phyloP scores from a whole-genome alignment of 1,140 invertebrate genomes.

The Rhynchophorus ferrugineus region DNA sequence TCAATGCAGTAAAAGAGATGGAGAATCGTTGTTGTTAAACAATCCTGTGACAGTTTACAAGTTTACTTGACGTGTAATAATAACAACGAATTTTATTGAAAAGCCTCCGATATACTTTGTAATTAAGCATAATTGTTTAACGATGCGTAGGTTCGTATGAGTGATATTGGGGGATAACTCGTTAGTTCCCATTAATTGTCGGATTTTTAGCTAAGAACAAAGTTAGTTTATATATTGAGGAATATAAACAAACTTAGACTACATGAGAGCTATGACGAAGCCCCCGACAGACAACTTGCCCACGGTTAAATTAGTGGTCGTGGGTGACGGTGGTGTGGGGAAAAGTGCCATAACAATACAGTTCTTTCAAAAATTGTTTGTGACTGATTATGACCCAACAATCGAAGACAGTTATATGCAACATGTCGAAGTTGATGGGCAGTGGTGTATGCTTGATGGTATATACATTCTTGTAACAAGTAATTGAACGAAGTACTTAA shows the following conservation, averaged over 20 bases:
- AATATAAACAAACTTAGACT: too few species aligned
- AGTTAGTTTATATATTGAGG: too few species aligned
- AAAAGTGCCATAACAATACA: slow-evolving; percentile 90
- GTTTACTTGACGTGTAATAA: too few species aligned
- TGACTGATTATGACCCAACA: slow-evolving; percentile 85
- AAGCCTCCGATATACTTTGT: too few species aligned
- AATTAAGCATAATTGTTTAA: too few species aligned
- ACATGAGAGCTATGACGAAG: slow-evolving; percentile 43
- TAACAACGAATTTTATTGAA: background rate
- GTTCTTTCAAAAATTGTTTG: slow-evolving; percentile 80
- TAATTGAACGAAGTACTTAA: background rate
- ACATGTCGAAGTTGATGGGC: slow-evolving; percentile 86
- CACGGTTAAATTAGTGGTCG: slow-evolving; percentile 82
- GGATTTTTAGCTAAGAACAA: too few species aligned
- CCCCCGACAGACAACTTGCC: slow-evolving; percentile 71
- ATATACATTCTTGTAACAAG: slow-evolving; percentile 22
- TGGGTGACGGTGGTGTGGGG: slow-evolving; percentile 82
- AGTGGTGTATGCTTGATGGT: slow-evolving; percentile 90
- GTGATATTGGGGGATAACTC: too few species aligned
- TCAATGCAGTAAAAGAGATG: too few species aligned
- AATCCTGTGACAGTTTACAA: too few species aligned
- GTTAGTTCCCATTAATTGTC: too few species aligned
- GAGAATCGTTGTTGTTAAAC: too few species aligned
- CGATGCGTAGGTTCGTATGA: too few species aligned
- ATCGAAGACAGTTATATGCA: slow-evolving; percentile 88